Evolutionary conservation across 2,888 invertebrate species (phyloP).

Genomic region (Hydrotaea cyrtoneurina): DNA sequence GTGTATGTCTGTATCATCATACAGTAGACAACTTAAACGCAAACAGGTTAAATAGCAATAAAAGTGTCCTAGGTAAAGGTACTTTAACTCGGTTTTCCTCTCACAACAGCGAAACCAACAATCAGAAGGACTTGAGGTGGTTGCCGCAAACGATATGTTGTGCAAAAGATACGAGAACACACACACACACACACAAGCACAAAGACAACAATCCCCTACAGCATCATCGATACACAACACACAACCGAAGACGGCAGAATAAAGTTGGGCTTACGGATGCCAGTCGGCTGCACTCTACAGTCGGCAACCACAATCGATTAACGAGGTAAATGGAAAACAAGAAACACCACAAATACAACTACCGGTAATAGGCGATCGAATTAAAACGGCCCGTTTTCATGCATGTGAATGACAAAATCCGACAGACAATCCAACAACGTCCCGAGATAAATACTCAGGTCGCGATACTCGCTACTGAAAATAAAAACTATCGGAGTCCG

Average conservation of each 20-base stretch:
- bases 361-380: too few species aligned
- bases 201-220: conserved; percentile 39
- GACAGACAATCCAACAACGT: too few species aligned
- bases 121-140: conserved; percentile 42
- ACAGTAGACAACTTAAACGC: conserved; percentile 31
- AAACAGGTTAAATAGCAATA: conserved; percentile 69
- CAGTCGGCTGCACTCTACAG: not conserved
- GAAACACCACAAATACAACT: too few species aligned
- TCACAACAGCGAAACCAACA: conserved; percentile 48
- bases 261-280: conserved; percentile 52
- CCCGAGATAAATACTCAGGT: too few species aligned
- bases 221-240: conserved; percentile 44
- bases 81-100: conserved; percentile 35
- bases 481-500: too few species aligned
- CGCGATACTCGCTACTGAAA: too few species aligned
- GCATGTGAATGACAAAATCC: too few species aligned
- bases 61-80: conserved; percentile 70
- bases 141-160: too few species aligned
- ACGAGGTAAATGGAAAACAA: too few species aligned
- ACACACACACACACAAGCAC: too few species aligned
- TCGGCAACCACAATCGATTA: not conserved
- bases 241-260: conserved; percentile 35
- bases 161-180: conserved; percentile 36
- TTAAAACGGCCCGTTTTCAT: too few species aligned
- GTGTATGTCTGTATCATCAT: not conserved